Evolutionary conservation across 35 echinoderm and acorn worm genomes (phyloP), one percentile per base, ranked within the genome.

Genomic region (Amphiura filiformis): DNA sequence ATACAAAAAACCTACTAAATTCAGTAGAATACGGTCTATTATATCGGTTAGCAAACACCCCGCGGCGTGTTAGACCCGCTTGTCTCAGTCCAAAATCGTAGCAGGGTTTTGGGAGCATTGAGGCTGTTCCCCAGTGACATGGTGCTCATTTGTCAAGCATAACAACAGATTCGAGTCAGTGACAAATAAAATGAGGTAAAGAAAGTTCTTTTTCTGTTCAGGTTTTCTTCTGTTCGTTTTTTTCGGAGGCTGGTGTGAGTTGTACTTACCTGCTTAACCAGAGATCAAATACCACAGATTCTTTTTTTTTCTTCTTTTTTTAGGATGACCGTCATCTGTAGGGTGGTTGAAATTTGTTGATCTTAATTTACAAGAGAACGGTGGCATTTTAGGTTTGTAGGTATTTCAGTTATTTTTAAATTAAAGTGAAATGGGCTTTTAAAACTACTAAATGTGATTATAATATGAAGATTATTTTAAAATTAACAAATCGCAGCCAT

Each of bases 1-100:
- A 70, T 15, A 70, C 61, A 70, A 70, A 70, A 47, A 70, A 70
- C 61, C 11, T 70, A 70, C 61, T 70, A 70, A 70, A 70, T 70
- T 70, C 61, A 70, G 17, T 26, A 70, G 26, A 70, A 70, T 26
- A 70, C 15, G 26, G 44, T 70, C 61, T 70, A 47, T 70, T 70
- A 70, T 70, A 13, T 70, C 61, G 15, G 61, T 18, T 70, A 70
- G 61, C 61, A 70, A 70, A 70, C 61, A 70, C 26, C 7, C 61
- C 61, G 1, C 17, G 28, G 61, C 61, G 28, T 70, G 61, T 70
- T 70, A 11, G 26, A n/a, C 11, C 28, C 61, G 61, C 61, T n/a
- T 70, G 61, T 70, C 61, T 70, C 15, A 70, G n/a, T n/a, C n/a
- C n/a, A 70, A 70, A 11, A 15, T 70, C 28, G 61, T 70, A 18